Base-by-base conservation (phyloP, 2,797 vertebrate species). In the Crenichthys baileyi region DNA sequence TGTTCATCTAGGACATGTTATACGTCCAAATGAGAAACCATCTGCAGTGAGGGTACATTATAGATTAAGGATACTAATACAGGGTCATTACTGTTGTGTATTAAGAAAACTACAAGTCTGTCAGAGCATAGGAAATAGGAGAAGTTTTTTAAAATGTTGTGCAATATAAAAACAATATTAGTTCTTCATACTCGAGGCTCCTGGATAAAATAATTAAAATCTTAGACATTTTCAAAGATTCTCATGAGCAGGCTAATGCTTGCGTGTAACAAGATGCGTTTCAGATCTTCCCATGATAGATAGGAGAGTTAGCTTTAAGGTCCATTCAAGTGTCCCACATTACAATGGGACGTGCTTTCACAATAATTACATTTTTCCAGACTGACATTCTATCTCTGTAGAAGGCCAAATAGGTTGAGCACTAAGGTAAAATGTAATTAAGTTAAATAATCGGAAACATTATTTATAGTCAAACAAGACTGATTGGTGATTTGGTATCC, bases 1-100 rank as follows among this genome's bases (percentile, higher is more conserved):
- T 94, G 93, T 89, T 89, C 90, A 93, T 91, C 71, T 88, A 92
- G 92, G 87, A 93, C 91, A 91, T 88, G 93, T 89, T 80, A 74
- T 71, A 79, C 76, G 72, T 91, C 92, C 94, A 94, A 93, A 88
- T 67, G 70, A 86, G 18, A 79, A 92, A 91, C 92, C 93, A 93
- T 95, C 93, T 95, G 93, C 71, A 87, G 83, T 60, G 13, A 84
- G 84, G 88, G 79, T 76, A 73, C 55, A 26, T 76, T 75, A 65
- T 9, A 60, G 75, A 87, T 78, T 36, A 7, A 76, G 55, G 61
- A 78, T 16, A 39, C 77, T 63, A 63, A 63, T 50, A 73, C 26
- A 71, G 67, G 60, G n/a, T 60, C 36, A 46, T 72, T 44, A 65
- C 53, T 55, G 48, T 22, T 81, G 24, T 24, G 4, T 70, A 31